These are phyloP conservation scores for Contarinia nasturtii DNA, from an alignment of 1,140 invertebrate species.

Conservation along the genomic window DNA sequence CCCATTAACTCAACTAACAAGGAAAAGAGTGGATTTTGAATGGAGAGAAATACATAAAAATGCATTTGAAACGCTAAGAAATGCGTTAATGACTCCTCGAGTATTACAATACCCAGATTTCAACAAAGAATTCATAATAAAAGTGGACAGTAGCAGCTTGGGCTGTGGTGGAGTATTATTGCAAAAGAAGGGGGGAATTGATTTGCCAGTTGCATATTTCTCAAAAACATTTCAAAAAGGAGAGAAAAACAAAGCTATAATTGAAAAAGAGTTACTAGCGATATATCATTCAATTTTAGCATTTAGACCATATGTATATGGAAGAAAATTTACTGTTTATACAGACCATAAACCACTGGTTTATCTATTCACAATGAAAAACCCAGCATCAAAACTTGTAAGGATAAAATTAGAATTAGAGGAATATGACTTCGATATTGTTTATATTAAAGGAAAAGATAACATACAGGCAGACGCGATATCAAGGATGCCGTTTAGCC, in stretches of 20 bases:
- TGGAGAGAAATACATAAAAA: constrained; percentile 2
- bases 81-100: not conserved
- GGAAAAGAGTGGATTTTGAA: constrained; percentile 1
- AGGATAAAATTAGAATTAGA: constrained; percentile 8
- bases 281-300: constrained; percentile 24
- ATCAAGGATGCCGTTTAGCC: constrained; percentile 3
- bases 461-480: constrained; percentile 10
- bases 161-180: constrained; percentile 9
- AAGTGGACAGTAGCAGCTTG: constrained; percentile 8
- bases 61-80: constrained; percentile 5
- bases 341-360: constrained; percentile 7
- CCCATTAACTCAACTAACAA: constrained; percentile 10
- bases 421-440: constrained; percentile 10
- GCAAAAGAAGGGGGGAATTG: constrained; percentile 3
- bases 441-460: constrained; percentile 12
- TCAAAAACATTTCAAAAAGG: constrained; percentile 9
- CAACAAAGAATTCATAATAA: constrained; percentile 7
- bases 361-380: constrained; percentile 7
- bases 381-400: constrained; percentile 7
- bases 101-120: constrained; percentile 9
- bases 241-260: constrained; percentile 8
- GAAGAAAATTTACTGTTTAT: constrained; percentile 7
- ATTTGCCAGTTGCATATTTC: constrained; percentile 5
- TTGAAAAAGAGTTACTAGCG: constrained; percentile 12
- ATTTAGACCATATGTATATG: constrained; percentile 16